Base-by-base conservation (phyloP, 2,113 vertebrate species). In the Cephalopholis sonnerati region DNA sequence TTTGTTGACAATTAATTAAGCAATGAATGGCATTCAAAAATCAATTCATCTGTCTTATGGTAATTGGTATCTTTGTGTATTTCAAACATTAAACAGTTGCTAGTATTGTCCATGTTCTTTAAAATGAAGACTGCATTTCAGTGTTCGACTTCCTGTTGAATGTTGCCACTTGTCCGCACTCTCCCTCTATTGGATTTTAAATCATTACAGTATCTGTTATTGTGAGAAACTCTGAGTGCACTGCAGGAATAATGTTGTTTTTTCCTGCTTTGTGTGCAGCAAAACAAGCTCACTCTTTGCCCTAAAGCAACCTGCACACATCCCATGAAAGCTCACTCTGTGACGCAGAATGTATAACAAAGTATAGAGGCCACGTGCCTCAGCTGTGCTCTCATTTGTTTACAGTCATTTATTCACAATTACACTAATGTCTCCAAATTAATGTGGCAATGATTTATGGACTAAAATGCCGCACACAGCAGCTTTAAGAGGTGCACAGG, bases 401-500 rank as follows among this genome's bases (percentile, higher is more conserved):
- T 62, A 57, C 53, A 44, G 25, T 54, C 36, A 41, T 53, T 69
- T 82, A 74, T 65, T 66, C 58, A 54, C 55, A 66, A 67, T 77
- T 79, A 69, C 29, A 16, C 70, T 86, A 27, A 80, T 74, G 75
- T 29, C 25, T 57, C 18, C 22, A 71, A 81, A 78, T 83, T 39
- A 77, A 86, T 25, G 44, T 39, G 70, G 3, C 66, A 17, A 2
- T 87, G 77, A 81, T 91, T 83, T 79, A 79, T 89, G 53, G 57
- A 50, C 48, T 80, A 9, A 64, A 87, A 74, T 29, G 71, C 79
- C 50, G 2, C 64, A 79, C 59, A 6, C 55, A 54, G 72, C 68
- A 46, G 55, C 68, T 88, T 71, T 44, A 53, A 36, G 73, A 61
- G 39, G 68, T 18, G n/a, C 51, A 22, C 68, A 15, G 29, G 36